Conservation (phyloP, 2,113 vertebrate genomes). For the Prionailurus viverrinus region DNA sequence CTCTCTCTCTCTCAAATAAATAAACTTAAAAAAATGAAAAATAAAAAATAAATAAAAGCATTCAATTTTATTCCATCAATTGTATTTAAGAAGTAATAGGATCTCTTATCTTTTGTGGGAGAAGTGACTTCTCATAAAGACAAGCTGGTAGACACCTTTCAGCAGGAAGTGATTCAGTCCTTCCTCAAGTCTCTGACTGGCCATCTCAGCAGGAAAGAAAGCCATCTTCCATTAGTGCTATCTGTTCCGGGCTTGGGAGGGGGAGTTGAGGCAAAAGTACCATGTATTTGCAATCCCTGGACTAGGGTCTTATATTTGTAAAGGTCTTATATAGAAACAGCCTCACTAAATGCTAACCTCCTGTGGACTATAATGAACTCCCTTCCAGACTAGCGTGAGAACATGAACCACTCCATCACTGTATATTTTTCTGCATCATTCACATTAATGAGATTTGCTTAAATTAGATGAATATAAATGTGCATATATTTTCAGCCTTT, state of each 20-base stretch:
- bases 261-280: neutral
- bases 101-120: neutral
- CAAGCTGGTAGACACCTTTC: neutral
- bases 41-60: neutral
- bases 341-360: neutral
- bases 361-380: neutral
- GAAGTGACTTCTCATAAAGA: neutral
- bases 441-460: slow-evolving; percentile 61
- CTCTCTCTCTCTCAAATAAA: too few species aligned
- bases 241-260: neutral
- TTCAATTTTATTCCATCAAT: neutral
- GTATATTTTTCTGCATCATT: slow-evolving; percentile 23
- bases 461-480: slow-evolving; percentile 68
- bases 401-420: neutral
- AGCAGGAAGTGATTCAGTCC: neutral
- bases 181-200: neutral
- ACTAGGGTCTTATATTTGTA: neutral
- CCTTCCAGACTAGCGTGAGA: neutral
- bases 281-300: neutral
- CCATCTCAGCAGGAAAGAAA: neutral
- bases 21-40: too few species aligned
- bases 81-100: neutral
- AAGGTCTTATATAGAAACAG: neutral
- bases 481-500: slow-evolving; percentile 48
- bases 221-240: neutral